Base-by-base conservation (phyloP, 1,140 invertebrate genomes). In the Prorops nasuta region DNA sequence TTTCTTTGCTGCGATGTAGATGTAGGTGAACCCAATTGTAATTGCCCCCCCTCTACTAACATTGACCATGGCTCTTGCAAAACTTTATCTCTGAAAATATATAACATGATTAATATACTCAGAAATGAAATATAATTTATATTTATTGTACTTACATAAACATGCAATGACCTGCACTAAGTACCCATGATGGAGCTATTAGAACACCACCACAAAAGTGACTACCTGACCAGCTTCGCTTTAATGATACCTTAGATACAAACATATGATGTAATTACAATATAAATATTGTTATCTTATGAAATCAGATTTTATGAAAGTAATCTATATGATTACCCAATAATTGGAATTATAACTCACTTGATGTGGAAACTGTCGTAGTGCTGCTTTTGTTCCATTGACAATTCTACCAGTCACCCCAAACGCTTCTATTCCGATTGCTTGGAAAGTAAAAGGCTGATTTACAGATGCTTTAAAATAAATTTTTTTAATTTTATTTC, bases 101-200 rank as follows among this genome's bases (percentile, higher is more conserved):
- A 10, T 45, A 10, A 3, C 20, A 36, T 34, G 3, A 32, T 49
- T 34, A 28, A 28, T 28, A 28, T 28, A 10, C n/a, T n/a, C n/a
- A 28, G 24, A 28, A 28, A 6, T 28, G 4, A 10, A 28, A 28
- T 28, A n/a, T n/a, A n/a, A n/a, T n/a, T n/a, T n/a, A n/a, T n/a
- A 28, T 28, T 28, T 10, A 28, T 6, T 28, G 24, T 17, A 56
- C 56, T 65, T 52, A 71, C 64, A 49, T n/a, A 14, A 51, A 65
- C 55, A 73, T 51, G 24, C 72, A 75, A 35, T 75, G 72, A 4
- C 48, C 72, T 0, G 72, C 72, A 1, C 71, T 72, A 10, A 75
- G 35, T 2, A 75, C 41, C 28, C 59, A 24, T 3, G 34, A 19
- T 4, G 40, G 10, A 7, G 48, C 19, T 21, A 74, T 67, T 7